phyloP scores from a whole-genome alignment of 2,888 invertebrate genomes.

The Drosophila atroscutellata region DNA sequence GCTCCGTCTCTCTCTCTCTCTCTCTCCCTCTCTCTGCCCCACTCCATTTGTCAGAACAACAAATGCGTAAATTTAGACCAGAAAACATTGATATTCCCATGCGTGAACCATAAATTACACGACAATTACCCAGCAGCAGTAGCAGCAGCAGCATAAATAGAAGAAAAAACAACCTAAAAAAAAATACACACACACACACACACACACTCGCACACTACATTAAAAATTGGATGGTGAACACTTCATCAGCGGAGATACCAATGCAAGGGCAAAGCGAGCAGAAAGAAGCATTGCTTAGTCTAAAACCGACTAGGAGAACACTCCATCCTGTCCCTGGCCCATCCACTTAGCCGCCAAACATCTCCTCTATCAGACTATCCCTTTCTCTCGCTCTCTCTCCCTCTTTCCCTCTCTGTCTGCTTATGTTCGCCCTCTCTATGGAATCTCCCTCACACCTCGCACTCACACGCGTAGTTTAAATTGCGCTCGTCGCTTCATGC shows the following conservation, averaged over 20 bases:
- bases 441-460: slow-evolving; percentile 32
- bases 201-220: slow-evolving; percentile 32
- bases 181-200: slow-evolving; percentile 9
- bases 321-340: not conserved
- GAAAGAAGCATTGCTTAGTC: slow-evolving; percentile 5
- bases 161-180: slow-evolving; percentile 34
- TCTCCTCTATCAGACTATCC: no score
- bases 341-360: not conserved
- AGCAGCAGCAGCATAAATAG: slow-evolving; percentile 37
- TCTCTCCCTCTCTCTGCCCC: not conserved
- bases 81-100: slow-evolving; percentile 77
- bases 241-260: slow-evolving; percentile 63
- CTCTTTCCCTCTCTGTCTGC: not conserved
- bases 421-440: not conserved
- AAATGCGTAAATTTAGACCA: slow-evolving; percentile 56
- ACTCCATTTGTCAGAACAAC: slow-evolving; percentile 1
- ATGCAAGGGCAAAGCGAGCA: slow-evolving; percentile 20
- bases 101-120: slow-evolving; percentile 75
- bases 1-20: not conserved
- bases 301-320: slow-evolving; percentile 6
- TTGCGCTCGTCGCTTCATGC: slow-evolving; percentile 66
- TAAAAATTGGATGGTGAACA: slow-evolving; percentile 64
- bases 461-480: slow-evolving; percentile 79
- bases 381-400: not conserved
- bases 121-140: slow-evolving; percentile 71